Conservation (phyloP, 2,888 invertebrate genomes). For the Tryphoninae sp. region DNA sequence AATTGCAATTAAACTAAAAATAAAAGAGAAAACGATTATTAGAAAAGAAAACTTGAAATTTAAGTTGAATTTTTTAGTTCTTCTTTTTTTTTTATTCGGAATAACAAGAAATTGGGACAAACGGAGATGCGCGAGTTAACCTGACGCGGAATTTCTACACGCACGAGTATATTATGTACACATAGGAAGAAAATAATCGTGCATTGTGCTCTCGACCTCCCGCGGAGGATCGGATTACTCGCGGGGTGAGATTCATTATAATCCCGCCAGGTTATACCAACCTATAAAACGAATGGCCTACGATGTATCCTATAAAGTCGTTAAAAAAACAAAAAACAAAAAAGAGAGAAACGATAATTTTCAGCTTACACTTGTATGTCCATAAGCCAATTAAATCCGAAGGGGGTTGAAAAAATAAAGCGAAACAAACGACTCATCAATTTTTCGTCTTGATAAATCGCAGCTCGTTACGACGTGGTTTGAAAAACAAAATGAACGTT, state of each 20-base stretch:
- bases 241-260: constrained; percentile 55
- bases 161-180: constrained; percentile 30
- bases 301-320: constrained; percentile 26
- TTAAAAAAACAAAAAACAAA: background rate
- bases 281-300: constrained; percentile 35
- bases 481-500: background rate
- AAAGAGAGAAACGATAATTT: background rate
- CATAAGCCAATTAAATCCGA: constrained; percentile 33
- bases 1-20: background rate
- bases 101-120: constrained; percentile 30
- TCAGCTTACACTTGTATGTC: constrained; percentile 8
- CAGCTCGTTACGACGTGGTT: background rate
- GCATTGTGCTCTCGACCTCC: constrained; percentile 50
- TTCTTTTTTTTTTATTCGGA: constrained; percentile 14
- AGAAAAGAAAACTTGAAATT: background rate
- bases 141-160: constrained; percentile 24
- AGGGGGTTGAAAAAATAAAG: background rate
- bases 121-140: constrained; percentile 25
- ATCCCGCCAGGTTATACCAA: constrained; percentile 41
- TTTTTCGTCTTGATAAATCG: background rate
- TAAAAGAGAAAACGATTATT: background rate
- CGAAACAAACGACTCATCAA: background rate
- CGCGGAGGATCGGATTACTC: constrained; percentile 54
- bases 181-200: constrained; percentile 40
- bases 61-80: background rate